Evolutionary conservation across 2,797 vertebrate species (phyloP).

Genomic region (Tolypeutes matacus): DNA sequence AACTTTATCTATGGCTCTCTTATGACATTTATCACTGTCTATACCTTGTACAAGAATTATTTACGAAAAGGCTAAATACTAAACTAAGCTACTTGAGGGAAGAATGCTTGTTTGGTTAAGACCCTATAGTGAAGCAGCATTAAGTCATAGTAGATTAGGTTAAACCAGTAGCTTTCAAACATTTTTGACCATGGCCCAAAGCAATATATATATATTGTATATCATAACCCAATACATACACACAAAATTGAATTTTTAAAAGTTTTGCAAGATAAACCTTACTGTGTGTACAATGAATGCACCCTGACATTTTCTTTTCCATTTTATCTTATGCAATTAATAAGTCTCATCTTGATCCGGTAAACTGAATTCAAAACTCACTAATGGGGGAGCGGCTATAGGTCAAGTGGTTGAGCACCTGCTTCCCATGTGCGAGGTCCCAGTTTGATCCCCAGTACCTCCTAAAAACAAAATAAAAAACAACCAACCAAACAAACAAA

Average conservation of each 20-base stretch:
- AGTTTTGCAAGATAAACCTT: background rate
- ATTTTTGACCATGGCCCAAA: constrained; percentile 5
- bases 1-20: constrained; percentile 23
- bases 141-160: background rate
- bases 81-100: background rate
- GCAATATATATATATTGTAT: constrained; percentile 19
- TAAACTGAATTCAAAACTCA: background rate
- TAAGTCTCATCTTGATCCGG: background rate
- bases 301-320: constrained; percentile 26
- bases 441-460: too few species aligned
- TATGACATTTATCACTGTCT: background rate
- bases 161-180: background rate
- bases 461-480: too few species aligned
- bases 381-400: background rate
- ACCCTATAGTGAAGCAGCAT: background rate
- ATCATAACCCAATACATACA: background rate
- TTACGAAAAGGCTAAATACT: background rate
- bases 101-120: background rate
- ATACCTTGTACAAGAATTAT: constrained; percentile 14
- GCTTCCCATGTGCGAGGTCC: too few species aligned
- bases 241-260: background rate
- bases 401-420: too few species aligned
- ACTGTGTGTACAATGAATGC: background rate
- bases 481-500: too few species aligned
- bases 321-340: background rate